Percentiles rank a stretch among this genome's conserved stretches.
These are phyloP conservation scores for Molorchus minor DNA, from an alignment of 2,888 invertebrate genomes.

Conservation along the genomic window DNA sequence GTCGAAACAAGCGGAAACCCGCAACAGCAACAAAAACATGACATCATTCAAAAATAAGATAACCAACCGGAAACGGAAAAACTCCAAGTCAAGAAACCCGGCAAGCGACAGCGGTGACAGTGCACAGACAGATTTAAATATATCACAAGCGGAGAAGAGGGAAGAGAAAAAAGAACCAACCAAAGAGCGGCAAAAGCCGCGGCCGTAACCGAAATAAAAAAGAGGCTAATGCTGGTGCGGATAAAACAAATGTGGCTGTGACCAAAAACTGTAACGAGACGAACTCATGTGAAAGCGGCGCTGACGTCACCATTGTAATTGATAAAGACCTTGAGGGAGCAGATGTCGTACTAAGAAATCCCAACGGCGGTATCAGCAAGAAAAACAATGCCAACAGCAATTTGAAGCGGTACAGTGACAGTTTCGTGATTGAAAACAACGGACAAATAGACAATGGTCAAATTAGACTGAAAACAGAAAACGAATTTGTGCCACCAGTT, in stretches of 20 bases:
- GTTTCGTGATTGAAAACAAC: slow-evolving; percentile 56
- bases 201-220: slow-evolving; percentile 45
- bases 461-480: slow-evolving; percentile 40
- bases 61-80: slow-evolving; percentile 60
- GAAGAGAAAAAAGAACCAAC: slow-evolving; percentile 39
- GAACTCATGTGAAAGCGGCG: slow-evolving; percentile 20
- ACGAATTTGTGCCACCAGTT: slow-evolving; percentile 39
- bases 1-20: slow-evolving; percentile 60
- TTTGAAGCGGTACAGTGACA: slow-evolving; percentile 60
- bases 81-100: slow-evolving; percentile 48
- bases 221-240: slow-evolving; percentile 31
- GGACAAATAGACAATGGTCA: slow-evolving; percentile 30
- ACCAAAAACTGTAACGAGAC: slow-evolving; percentile 16
- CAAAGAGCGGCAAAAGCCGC: slow-evolving; percentile 44
- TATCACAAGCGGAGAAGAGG: slow-evolving; percentile 37
- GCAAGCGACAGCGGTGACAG: slow-evolving; percentile 37
- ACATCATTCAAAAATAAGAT: slow-evolving; percentile 62
- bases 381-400: slow-evolving; percentile 38
- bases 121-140: slow-evolving; percentile 30
- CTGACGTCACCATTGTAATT: slow-evolving; percentile 39
- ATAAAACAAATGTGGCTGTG: slow-evolving; percentile 21
- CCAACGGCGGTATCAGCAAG: slow-evolving; percentile 33
- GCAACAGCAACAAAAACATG: slow-evolving; percentile 56
- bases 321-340: slow-evolving; percentile 41
- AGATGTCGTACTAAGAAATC: slow-evolving; percentile 51